Base-by-base conservation (phyloP, 2,113 vertebrate genomes). In the Phyllopteryx taeniolatus region DNA sequence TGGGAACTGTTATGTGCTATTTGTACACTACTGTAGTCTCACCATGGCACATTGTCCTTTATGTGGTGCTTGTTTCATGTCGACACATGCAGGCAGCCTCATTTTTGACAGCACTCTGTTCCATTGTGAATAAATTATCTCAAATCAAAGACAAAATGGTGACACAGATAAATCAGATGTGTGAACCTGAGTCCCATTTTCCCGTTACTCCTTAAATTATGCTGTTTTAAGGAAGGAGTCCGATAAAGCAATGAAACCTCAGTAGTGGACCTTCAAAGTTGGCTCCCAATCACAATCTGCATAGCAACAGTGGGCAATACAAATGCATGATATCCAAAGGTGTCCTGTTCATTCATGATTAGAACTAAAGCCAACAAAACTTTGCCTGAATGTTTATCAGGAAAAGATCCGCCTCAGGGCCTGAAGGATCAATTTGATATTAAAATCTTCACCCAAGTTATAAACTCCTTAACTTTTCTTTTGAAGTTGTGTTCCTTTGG, bases 31-130 rank as follows among this genome's bases (percentile, higher is more conserved):
- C 77, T 39, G 35, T 39, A 39, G 3, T 84, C 78, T 83, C 83
- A 79, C 80, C 76, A 56, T 79, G 83, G 82, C 83, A 76, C 79
- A 65, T 31, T 43, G 70, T 91, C 83, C 83, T 86, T 89, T 90
- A 90, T 86, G 86, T 84, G 73, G 47, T 22, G 47, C 71, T 86
- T 85, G 82, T 91, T 91, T 91, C 81, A 92, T 84, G 89, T 91
- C 81, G 71, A 22, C 65, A 76, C 85, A 85, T 57, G 74, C 83
- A 88, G 83, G 35, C 74, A 86, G 80, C 73, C 84, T 82, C 77
- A 85, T 83, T 84, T 78, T 77, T 67, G 75, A 69, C 81, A 83
- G 85, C 80, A 70, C 83, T 86, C 82, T 83, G 89, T 87, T 87
- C 70, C 79, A 87, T 87, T 87, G 72, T 71, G 82, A 71, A 80